These are phyloP conservation scores for Pseudococcus jackbeardsleyi DNA, from an alignment of 2,888 invertebrate genomes.

Conservation along the genomic window DNA sequence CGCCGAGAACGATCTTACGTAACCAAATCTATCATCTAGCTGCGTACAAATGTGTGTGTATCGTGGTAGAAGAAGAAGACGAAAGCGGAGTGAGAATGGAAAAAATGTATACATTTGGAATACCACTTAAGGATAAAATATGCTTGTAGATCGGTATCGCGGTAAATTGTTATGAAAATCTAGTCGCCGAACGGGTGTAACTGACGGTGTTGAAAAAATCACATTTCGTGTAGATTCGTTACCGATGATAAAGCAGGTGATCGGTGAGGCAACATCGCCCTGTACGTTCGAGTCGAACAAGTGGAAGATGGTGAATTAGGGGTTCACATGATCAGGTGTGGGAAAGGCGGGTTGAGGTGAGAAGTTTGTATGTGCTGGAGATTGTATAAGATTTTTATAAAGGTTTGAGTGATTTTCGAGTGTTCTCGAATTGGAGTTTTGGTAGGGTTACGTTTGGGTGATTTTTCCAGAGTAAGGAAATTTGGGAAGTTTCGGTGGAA, in stretches of 20 bases:
- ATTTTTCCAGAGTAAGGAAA: background rate
- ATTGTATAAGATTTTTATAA: background rate
- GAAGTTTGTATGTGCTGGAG: background rate
- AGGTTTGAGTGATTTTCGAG: background rate
- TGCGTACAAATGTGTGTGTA: background rate
- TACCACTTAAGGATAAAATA: constrained; percentile 57
- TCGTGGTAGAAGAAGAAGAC: background rate
- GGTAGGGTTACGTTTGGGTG: background rate
- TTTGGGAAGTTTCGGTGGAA: background rate
- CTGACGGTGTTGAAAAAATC: constrained; percentile 22
- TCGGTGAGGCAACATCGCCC: background rate
- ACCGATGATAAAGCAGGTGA: constrained; percentile 12
- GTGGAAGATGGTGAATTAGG: background rate
- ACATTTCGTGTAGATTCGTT: constrained; percentile 7
- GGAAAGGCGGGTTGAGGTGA: background rate
- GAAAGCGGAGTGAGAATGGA: background rate
- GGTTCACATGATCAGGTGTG: constrained; percentile 28
- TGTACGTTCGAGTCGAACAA: background rate
- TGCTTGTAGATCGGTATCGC: constrained; percentile 40
- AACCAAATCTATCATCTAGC: constrained; percentile 18
- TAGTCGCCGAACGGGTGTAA: constrained; percentile 40
- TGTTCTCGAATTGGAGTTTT: background rate
- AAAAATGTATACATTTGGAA: constrained; percentile 17
- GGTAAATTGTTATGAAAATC: constrained; percentile 46
- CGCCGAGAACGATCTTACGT: constrained; percentile 13